These are phyloP conservation scores for Mesoligia furuncula DNA, from an alignment of 2,888 invertebrate genomes.

Conservation along the genomic window DNA sequence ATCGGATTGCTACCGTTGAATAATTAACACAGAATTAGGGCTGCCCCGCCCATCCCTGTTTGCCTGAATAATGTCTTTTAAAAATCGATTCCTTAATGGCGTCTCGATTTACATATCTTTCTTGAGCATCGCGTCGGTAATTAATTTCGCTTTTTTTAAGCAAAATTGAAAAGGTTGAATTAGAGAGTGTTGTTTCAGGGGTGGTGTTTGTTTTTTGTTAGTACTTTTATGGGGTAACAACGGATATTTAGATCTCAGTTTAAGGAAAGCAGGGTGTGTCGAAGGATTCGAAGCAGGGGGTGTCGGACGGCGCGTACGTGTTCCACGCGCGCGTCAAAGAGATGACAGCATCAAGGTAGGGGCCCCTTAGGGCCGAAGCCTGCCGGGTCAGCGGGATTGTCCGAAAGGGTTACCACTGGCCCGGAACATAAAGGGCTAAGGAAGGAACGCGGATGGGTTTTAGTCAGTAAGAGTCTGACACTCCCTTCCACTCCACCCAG, in stretches of 20 bases:
- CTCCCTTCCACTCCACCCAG: too few relatives aligned
- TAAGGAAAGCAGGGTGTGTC: not conserved
- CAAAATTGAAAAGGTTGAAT: conserved; percentile 54
- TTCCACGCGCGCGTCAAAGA: too few relatives aligned
- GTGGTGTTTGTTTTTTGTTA: conserved; percentile 53
- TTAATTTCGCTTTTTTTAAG: conserved; percentile 64
- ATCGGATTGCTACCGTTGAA: conserved; percentile 77
- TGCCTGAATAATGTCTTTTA: conserved; percentile 81
- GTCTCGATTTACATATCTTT: conserved; percentile 74
- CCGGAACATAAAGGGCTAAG: too few relatives aligned
- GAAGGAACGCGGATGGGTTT: too few relatives aligned
- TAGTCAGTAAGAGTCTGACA: too few relatives aligned
- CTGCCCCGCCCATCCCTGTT: conserved; percentile 72
- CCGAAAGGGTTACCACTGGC: too few relatives aligned
- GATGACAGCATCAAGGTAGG: too few relatives aligned
- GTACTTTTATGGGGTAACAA: conserved; percentile 28
- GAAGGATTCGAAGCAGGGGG: too few relatives aligned
- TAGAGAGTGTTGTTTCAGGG: conserved; percentile 44
- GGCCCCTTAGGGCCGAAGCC: too few relatives aligned
- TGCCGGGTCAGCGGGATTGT: too few relatives aligned
- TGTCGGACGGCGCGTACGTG: too few relatives aligned
- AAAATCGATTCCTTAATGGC: conserved; percentile 75
- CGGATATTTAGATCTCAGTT: conserved; percentile 15
- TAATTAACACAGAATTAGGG: conserved; percentile 85
- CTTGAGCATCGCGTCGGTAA: conserved; percentile 66